Conservation (phyloP, 2,113 vertebrate genomes). For the Ciconia maguari region DNA sequence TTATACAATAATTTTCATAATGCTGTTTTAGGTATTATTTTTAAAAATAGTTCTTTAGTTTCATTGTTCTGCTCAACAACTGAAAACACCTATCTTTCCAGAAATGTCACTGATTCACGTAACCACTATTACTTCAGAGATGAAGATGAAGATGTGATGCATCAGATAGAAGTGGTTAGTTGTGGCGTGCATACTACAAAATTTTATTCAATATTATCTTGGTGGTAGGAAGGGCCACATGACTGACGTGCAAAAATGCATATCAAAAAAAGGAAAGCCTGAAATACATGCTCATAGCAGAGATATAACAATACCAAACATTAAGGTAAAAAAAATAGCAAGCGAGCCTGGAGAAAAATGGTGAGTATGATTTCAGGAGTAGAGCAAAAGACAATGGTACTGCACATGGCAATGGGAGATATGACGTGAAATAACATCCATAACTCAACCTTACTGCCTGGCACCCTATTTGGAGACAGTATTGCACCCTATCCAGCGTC, state of each 20-base stretch:
- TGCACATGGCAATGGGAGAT: background rate
- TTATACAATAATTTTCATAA: background rate
- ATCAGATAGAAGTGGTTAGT: background rate
- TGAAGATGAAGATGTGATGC: conserved; percentile 52
- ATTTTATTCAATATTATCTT: background rate
- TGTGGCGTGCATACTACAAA: background rate
- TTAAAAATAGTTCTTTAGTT: background rate
- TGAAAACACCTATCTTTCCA: conserved; percentile 42
- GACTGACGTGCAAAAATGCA: conserved; percentile 23
- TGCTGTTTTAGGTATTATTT: background rate
- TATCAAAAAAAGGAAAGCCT: conserved; percentile 11
- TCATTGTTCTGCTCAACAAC: conserved; percentile 11
- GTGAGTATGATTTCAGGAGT: background rate
- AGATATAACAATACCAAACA: conserved; percentile 13
- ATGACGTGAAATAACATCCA: background rate
- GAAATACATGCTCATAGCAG: conserved; percentile 33
- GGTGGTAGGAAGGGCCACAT: background rate
- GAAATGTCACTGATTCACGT: conserved; percentile 45
- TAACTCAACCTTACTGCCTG: background rate
- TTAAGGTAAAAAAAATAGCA: conserved; percentile 1
- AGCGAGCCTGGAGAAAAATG: background rate
- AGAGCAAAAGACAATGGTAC: background rate
- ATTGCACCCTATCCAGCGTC: background rate
- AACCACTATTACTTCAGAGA: conserved; percentile 34
- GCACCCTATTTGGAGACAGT: background rate